Conservation (phyloP, 2,113 vertebrate species). For the Charina bottae region DNA sequence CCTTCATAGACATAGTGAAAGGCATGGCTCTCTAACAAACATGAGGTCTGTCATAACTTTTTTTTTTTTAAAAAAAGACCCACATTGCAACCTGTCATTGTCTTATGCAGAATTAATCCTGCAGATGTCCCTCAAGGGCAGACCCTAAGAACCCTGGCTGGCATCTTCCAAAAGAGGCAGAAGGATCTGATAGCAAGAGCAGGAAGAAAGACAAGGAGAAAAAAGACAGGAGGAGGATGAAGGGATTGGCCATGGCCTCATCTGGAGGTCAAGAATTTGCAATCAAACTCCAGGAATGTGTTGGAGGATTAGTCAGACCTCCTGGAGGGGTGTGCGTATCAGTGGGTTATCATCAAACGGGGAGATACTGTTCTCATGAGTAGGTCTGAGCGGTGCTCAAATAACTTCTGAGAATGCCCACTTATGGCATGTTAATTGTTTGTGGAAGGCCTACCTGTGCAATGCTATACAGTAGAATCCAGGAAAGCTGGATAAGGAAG, state of each 20-base stretch:
- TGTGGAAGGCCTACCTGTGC: constrained; percentile 17
- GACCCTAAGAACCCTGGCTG: background rate
- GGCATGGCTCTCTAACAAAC: background rate
- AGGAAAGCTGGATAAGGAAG: background rate
- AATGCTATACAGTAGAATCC: background rate
- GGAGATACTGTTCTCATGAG: constrained; percentile 16
- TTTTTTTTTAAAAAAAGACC: background rate
- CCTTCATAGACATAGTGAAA: too few species aligned
- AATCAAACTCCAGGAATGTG: background rate
- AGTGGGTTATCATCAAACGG: constrained; percentile 14
- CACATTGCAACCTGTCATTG: background rate
- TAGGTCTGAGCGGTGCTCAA: constrained; percentile 1
- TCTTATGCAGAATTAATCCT: background rate
- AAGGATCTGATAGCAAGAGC: background rate
- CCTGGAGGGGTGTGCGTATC: background rate
- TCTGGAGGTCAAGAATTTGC: background rate
- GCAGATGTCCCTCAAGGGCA: background rate
- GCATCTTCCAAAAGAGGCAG: background rate
- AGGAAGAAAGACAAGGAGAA: background rate
- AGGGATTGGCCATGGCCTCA: background rate
- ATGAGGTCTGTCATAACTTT: background rate
- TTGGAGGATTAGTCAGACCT: constrained; percentile 12
- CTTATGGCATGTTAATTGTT: constrained; percentile 13
- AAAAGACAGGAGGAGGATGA: background rate
- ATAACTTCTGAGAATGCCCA: background rate